phyloP scores from a whole-genome alignment of 2,113 vertebrate species.

The Brachionichthys hirsutus region DNA sequence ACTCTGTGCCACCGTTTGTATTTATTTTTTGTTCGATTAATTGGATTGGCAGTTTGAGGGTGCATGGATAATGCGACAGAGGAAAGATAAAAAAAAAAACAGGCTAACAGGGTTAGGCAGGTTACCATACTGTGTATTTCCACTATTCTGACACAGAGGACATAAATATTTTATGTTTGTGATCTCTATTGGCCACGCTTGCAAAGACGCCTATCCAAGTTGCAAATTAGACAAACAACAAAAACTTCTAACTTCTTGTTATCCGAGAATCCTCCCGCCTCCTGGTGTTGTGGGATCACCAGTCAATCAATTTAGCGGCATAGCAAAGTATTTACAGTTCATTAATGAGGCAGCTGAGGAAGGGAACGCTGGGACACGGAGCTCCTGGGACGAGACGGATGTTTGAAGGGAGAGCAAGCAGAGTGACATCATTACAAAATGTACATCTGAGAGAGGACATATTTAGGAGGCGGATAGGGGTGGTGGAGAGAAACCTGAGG shows the following conservation, averaged over 20 bases:
- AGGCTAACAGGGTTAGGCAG: slow-evolving; percentile 15
- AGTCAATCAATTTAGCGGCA: slow-evolving; percentile 64
- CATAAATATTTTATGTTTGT: slow-evolving; percentile 29
- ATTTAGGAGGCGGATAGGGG: slow-evolving; percentile 8
- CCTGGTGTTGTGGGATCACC: slow-evolving; percentile 20
- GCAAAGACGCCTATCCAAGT: slow-evolving; percentile 17
- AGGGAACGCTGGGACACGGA: slow-evolving; percentile 23
- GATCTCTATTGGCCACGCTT: background rate
- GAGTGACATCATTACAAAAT: slow-evolving; percentile 53
- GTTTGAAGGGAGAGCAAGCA: slow-evolving; percentile 51
- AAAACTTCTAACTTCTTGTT: slow-evolving; percentile 49
- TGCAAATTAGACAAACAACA: slow-evolving; percentile 35
- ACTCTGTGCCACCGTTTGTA: slow-evolving; percentile 12
- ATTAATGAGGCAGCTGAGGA: slow-evolving; percentile 69
- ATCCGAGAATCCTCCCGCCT: slow-evolving; percentile 45
- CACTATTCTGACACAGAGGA: slow-evolving; percentile 5
- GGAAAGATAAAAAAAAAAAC: slow-evolving; percentile 44
- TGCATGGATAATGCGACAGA: slow-evolving; percentile 40
- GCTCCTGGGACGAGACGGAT: slow-evolving; percentile 47
- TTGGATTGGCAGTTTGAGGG: slow-evolving; percentile 49
- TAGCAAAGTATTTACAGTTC: slow-evolving; percentile 65
- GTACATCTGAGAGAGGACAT: slow-evolving; percentile 45
- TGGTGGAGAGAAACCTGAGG: slow-evolving; percentile 12
- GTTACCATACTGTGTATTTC: slow-evolving; percentile 7
- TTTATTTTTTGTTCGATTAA: slow-evolving; percentile 54